Base-by-base conservation (phyloP, 2,888 invertebrate species). In the Perizoma affinitatum region DNA sequence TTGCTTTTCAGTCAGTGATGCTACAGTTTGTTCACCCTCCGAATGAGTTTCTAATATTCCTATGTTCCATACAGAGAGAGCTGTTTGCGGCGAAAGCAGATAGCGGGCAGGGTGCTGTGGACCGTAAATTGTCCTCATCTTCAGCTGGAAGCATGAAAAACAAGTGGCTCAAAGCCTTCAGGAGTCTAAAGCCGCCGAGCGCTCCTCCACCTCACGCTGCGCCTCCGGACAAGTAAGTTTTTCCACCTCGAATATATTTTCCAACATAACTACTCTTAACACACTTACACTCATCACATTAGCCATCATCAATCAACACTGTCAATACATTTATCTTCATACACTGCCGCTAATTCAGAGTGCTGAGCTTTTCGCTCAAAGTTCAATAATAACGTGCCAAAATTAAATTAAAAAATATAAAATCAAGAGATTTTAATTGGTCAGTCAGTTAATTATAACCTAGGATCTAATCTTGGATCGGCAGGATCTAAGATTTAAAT, bases 101-200 rank as follows among this genome's bases (percentile, higher is more conserved):
- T 76, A 94, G 95, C 80, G 93, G 95, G 74, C 93, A 95, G 76
- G 91, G 95, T 74, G 93, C 94, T 79, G 93, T 94, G 73, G 97
- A 97, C 88, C 94, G 97, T 68, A 97, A 97, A 92, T 94, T 97
- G 93, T 97, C 97, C 46, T 95, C 96, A 54, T 95, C 96, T 61
- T 97, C 96, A 71, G 96, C 96, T 70, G 96, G 96, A 79, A 96
- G 96, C 87, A 98, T 98, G 95, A 98, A 98, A 93, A 97, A 96
- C 85, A 98, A 98, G 94, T 98, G 98, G 98, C 93, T 98, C 79
- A 98, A 98, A 90, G 98, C 98, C 70, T 98, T 98, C 94, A 96
- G 97, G 86, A 98, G 97, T 88, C 94, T 98, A 72, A 98, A 98
- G 91, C 97, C 97, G 45, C 96, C 96, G 73, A 94, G 94, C 71